phyloP scores from a whole-genome alignment of 2,797 vertebrate genomes.

The Antennarius maculatus region DNA sequence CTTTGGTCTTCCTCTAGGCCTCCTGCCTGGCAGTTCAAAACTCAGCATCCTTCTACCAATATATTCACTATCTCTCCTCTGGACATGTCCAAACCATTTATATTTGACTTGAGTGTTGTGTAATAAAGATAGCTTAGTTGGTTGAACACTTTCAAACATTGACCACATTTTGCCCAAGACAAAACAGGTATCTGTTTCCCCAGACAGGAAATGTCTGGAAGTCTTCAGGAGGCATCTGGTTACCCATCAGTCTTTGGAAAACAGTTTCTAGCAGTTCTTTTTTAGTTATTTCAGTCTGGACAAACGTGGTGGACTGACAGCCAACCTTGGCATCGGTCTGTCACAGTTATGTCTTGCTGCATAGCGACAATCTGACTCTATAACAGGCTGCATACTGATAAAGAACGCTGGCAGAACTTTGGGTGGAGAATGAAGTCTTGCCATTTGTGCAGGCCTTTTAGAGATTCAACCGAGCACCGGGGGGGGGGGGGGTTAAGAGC shows the following conservation, averaged over 20 bases:
- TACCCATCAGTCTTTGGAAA: neutral
- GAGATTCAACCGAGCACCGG: slow-evolving; percentile 12
- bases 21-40: too few relatives aligned
- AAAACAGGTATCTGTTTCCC: too few relatives aligned
- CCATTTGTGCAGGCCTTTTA: slow-evolving; percentile 12
- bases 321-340: neutral
- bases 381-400: neutral
- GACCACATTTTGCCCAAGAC: too few relatives aligned
- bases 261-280: neutral
- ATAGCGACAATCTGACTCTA: neutral
- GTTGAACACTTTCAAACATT: too few relatives aligned
- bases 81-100: too few relatives aligned
- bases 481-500: slow-evolving; percentile 31
- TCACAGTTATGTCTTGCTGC: neutral
- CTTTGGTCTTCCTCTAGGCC: too few relatives aligned
- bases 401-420: slow-evolving; percentile 25
- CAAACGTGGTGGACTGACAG: neutral
- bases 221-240: neutral
- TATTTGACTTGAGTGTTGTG: too few relatives aligned
- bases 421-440: slow-evolving; percentile 12
- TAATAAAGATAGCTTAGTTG: too few relatives aligned
- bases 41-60: too few relatives aligned
- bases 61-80: too few relatives aligned
- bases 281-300: slow-evolving; percentile 5
- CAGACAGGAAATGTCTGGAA: neutral